Percentiles rank a stretch among this genome's conserved stretches.
Conservation (phyloP, 2,797 vertebrate genomes). For the Fratercula arctica region DNA sequence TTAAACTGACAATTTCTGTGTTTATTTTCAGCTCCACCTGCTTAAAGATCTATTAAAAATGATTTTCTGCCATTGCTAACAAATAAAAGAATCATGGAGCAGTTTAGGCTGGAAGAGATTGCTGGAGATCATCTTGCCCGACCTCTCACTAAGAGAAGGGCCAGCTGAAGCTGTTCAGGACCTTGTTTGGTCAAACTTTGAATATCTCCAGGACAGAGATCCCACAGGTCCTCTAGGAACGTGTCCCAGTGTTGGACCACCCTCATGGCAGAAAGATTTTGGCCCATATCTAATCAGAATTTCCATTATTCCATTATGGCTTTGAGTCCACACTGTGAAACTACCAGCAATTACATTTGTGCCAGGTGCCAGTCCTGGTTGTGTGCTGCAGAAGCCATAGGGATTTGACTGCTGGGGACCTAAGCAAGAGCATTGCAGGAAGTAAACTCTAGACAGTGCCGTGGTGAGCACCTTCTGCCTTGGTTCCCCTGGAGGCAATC, state of each 20-base stretch:
- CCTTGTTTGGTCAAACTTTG: not conserved
- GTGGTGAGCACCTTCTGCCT: not conserved
- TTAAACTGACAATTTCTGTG: not conserved
- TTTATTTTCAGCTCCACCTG: conserved; percentile 4
- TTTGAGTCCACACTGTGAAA: not conserved
- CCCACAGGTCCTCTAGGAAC: not conserved
- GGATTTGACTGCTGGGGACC: not conserved
- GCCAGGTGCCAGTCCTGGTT: not conserved
- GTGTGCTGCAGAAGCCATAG: not conserved
- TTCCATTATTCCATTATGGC: not conserved
- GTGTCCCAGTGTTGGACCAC: not conserved
- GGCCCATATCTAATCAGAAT: not conserved
- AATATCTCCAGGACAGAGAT: not conserved
- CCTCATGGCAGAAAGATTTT: not conserved
- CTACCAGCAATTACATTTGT: not conserved
- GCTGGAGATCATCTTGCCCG: not conserved
- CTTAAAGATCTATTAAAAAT: not conserved
- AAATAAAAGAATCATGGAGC: not conserved
- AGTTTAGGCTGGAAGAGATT: not conserved
- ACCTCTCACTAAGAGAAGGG: not conserved
- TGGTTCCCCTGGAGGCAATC: not conserved
- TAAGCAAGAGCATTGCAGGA: not conserved
- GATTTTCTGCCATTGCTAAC: not conserved
- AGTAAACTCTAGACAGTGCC: not conserved
- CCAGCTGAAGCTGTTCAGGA: not conserved